Conservation (phyloP, 2,113 vertebrate genomes). For the Mus musculus region GRCm39 chrX:128604001-128604500, state of each 20-base stretch:
- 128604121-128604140: conserved; percentile 3
- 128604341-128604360: too few relatives aligned
- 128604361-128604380: too few relatives aligned
- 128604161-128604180: conserved; percentile 38
- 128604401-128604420: too few relatives aligned
- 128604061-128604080: background rate
- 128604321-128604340: too few relatives aligned
- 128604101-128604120: background rate
- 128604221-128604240: conserved; percentile 13
- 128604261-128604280: conserved; percentile 36
- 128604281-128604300: background rate
- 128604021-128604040: conserved; percentile 28
- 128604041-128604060: conserved; percentile 33
- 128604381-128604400: too few relatives aligned
- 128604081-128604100: conserved; percentile 5
- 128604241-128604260: background rate
- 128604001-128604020: conserved; percentile 54
- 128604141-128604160: background rate
- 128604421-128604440: too few relatives aligned
- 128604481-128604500: too few relatives aligned
- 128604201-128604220: background rate
- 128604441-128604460: too few relatives aligned
- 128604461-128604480: too few relatives aligned
- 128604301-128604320: too few relatives aligned
- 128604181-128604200: background rate